Base-by-base conservation (phyloP, 1,140 invertebrate genomes). In the Lepidurus packardi region DNA sequence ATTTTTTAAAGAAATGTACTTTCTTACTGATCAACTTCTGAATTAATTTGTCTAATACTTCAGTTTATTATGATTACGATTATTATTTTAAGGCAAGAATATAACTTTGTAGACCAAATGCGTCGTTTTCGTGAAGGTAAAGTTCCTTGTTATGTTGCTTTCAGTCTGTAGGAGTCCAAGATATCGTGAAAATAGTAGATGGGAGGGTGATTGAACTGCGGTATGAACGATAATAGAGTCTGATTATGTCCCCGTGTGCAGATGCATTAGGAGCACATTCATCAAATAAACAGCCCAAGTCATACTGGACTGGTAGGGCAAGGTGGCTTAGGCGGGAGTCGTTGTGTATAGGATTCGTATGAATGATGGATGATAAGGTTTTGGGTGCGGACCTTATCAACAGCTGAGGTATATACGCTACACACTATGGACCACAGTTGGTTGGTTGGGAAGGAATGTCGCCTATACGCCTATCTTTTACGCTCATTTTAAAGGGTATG, bases 331-430 rank as follows among this genome's bases (percentile, higher is more conserved):
- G 53, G 53, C 53, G 4, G 34, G 34, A 34, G 34, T 34, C 34
- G 34, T 34, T 34, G 34, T 34, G 34, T 65, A 16, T 65, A 65
- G 16, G 53, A 65, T 65, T 9, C 13, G 6, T 65, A 21, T 9
- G 53, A 34, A 34, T 65, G 53, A 65, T 65, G 53, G 53, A 65
- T 65, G 53, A 65, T 65, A 13, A 65, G 13, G 53, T 16, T 13
- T 65, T 65, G 53, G 45, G 53, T 21, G 13, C 8, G 53, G 53
- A 65, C 53, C 53, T 65, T 65, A 65, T 65, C 53, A 65, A 65
- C 53, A 65, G 53, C 53, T 65, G 53, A 65, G 13, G 53, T 13
- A 65, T 21, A 65, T 65, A 13, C 6, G 9, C 6, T 13, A 65
- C 16, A 65, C 53, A 65, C 8, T 21, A 7, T 16, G 53, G 34